A percentile compares a stretch with the other conserved stretches of the same genome.
These are phyloP conservation scores for Hyphantria cunea DNA, from an alignment of 1,140 invertebrate species.

Conservation along the genomic window DNA sequence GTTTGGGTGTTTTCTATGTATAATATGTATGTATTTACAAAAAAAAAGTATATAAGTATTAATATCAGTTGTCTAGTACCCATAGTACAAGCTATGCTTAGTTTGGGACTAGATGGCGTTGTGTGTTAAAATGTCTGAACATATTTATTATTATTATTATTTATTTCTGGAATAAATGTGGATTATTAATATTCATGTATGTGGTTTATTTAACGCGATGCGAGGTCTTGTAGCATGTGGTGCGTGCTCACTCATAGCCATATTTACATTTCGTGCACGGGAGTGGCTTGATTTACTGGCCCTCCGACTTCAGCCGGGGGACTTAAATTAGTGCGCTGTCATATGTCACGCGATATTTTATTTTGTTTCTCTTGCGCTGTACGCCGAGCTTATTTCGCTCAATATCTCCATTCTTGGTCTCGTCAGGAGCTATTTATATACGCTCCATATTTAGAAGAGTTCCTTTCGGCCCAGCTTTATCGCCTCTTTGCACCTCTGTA, in stretches of 20 bases:
- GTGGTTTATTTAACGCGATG: constrained; percentile 51
- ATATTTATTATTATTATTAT: too few species aligned
- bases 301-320: constrained; percentile 52
- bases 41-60: too few species aligned
- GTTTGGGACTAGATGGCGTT: too few species aligned
- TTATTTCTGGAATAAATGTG: constrained; percentile 31
- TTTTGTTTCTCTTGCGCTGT: constrained; percentile 54
- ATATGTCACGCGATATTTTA: constrained; percentile 73
- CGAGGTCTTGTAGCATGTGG: constrained; percentile 56
- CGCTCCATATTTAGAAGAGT: constrained; percentile 60
- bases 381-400: neutral
- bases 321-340: constrained; percentile 72
- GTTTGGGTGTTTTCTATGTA: too few species aligned
- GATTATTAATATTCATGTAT: constrained; percentile 63
- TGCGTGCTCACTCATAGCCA: constrained; percentile 55
- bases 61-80: too few species aligned
- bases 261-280: constrained; percentile 65
- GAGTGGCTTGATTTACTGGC: constrained; percentile 69
- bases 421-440: constrained; percentile 73
- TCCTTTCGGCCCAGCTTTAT: constrained; percentile 38
- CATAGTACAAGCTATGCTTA: too few species aligned
- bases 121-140: too few species aligned
- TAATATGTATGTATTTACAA: too few species aligned
- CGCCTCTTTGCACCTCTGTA: constrained; percentile 8
- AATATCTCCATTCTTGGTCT: constrained; percentile 38